Percentiles rank a stretch among this genome's conserved stretches.
phyloP scores from a whole-genome alignment of 2,113 vertebrate genomes.

The Myotis brandtii region DNA sequence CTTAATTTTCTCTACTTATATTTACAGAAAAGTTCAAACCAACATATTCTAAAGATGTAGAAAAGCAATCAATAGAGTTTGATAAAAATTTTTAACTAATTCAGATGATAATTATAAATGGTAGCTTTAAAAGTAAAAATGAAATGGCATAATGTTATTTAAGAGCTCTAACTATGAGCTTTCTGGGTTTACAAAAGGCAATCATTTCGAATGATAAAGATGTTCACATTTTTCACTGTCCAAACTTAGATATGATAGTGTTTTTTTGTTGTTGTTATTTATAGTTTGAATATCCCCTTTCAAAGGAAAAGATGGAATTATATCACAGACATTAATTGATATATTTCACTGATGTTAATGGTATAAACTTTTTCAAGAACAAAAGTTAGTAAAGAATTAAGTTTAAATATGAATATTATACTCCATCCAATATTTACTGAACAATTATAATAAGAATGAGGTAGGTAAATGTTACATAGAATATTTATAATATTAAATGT shows the following conservation, averaged over 20 bases:
- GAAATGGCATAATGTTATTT: not conserved
- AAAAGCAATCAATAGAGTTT: not conserved
- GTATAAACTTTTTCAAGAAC: constrained; percentile 32
- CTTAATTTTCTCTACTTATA: not conserved
- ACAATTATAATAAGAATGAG: not conserved
- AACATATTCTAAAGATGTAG: constrained; percentile 8
- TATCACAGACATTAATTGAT: constrained; percentile 35
- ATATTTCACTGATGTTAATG: not conserved
- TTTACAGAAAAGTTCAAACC: constrained; percentile 39
- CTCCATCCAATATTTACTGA: constrained; percentile 2
- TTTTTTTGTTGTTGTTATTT: constrained; percentile 27
- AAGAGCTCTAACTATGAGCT: constrained; percentile 9
- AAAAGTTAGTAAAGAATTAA: constrained; percentile 32
- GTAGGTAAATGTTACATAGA: not conserved
- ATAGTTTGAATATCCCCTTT: constrained; percentile 35
- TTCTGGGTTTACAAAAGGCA: not conserved
- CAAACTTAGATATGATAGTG: not conserved
- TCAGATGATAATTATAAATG: constrained; percentile 24
- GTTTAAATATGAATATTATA: constrained; percentile 12
- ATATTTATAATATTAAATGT: constrained; percentile 33
- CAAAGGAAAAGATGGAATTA: constrained; percentile 41
- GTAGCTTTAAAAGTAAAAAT: constrained; percentile 40
- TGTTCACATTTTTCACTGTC: constrained; percentile 38
- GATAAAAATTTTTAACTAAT: not conserved
- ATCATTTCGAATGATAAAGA: not conserved